phyloP scores from a whole-genome alignment of 2,113 vertebrate species.

The Heterotilapia buettikoferi region DNA sequence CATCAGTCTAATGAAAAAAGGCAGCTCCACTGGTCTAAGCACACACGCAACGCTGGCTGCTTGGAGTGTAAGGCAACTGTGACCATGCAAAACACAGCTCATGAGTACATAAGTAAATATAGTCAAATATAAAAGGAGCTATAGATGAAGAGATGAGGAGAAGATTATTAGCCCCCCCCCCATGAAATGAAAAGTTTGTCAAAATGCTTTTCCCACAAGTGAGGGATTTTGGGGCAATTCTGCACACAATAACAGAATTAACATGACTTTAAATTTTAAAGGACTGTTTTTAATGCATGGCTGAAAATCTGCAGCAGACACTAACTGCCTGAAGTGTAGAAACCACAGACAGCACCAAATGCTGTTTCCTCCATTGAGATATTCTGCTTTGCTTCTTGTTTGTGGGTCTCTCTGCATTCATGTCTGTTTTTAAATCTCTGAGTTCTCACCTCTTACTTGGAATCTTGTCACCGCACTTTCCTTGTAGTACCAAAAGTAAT shows the following conservation, averaged over 20 bases:
- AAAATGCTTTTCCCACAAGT: neutral
- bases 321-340: neutral
- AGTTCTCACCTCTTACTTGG: neutral
- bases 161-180: neutral
- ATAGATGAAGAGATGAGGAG: neutral
- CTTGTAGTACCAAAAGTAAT: neutral
- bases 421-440: neutral
- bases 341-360: neutral
- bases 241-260: neutral
- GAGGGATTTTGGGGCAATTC: neutral
- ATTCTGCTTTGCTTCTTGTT: neutral
- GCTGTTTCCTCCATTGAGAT: neutral
- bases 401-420: neutral
- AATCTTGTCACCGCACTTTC: neutral
- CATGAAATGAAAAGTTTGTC: neutral
- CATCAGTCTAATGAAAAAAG: constrained; percentile 74
- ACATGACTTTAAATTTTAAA: neutral
- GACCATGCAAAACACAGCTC: neutral
- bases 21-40: constrained; percentile 48
- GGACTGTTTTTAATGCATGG: neutral
- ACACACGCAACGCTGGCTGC: constrained; percentile 11
- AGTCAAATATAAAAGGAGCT: neutral
- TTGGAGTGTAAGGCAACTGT: neutral
- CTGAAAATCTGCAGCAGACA: neutral
- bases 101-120: neutral